These are phyloP conservation scores for Hirtodrosophila alboralis DNA, from an alignment of 2,888 invertebrate species.

Conservation along the genomic window DNA sequence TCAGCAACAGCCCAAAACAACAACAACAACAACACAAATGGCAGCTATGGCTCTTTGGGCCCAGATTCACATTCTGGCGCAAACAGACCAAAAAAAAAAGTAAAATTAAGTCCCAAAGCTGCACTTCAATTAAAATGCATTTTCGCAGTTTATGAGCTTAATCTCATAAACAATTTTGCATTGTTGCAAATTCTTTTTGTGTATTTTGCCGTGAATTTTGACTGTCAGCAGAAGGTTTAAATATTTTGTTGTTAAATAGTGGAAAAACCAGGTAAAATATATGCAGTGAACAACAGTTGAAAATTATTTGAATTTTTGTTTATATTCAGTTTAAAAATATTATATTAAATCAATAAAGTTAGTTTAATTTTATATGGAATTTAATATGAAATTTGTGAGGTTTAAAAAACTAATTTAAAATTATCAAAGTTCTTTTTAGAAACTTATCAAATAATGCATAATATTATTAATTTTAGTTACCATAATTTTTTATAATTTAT, in stretches of 20 bases:
- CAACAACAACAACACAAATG: slow-evolving; percentile 22
- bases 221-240: slow-evolving; percentile 57
- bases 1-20: slow-evolving; percentile 46
- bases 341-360: background rate
- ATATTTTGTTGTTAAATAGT: slow-evolving; percentile 19
- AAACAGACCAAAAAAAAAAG: slow-evolving; percentile 31
- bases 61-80: slow-evolving; percentile 4
- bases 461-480: too few relatives aligned
- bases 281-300: too few relatives aligned
- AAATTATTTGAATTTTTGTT: background rate
- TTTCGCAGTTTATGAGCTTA: slow-evolving; percentile 81
- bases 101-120: slow-evolving; percentile 82
- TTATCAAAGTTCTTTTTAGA: too few relatives aligned
- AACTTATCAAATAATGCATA: too few relatives aligned
- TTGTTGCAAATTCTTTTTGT: slow-evolving; percentile 56
- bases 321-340: background rate
- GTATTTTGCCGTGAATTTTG: slow-evolving; percentile 42
- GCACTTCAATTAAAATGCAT: slow-evolving; percentile 84
- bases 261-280: too few relatives aligned
- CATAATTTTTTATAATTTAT: too few relatives aligned
- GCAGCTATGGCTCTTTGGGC: slow-evolving; percentile 20
- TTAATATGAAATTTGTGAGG: too few relatives aligned
- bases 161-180: slow-evolving; percentile 79
- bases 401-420: too few relatives aligned
- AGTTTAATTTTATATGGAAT: too few relatives aligned